Percentiles rank a stretch among this genome's conserved stretches.
These are phyloP conservation scores for Agrotis exclamationis DNA, from an alignment of 2,888 invertebrate genomes.

Conservation along the genomic window DNA sequence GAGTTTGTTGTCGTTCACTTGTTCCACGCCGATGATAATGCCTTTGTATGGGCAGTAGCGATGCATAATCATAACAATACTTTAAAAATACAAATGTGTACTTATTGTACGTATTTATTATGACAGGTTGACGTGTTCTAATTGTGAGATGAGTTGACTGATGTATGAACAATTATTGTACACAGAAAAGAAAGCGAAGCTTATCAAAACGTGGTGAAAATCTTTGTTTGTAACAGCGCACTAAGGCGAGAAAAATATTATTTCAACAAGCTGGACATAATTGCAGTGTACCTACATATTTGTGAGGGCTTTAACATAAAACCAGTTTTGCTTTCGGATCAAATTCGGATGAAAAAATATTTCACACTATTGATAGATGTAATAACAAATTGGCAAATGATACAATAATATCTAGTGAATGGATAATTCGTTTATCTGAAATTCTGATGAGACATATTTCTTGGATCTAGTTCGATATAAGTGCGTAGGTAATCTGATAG, in stretches of 20 bases:
- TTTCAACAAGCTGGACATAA: background rate
- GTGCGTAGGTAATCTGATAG: too few species aligned
- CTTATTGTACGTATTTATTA: background rate
- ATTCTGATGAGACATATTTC: constrained; percentile 14
- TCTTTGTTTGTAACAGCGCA: background rate
- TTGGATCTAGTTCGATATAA: background rate
- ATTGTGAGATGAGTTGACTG: constrained; percentile 5
- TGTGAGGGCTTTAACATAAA: background rate
- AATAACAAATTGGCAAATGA: background rate
- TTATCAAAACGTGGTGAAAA: background rate
- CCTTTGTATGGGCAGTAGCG: constrained; percentile 15
- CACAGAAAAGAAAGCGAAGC: background rate
- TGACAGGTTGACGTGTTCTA: background rate
- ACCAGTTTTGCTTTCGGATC: background rate
- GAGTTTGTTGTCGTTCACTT: constrained; percentile 28
- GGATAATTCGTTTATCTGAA: background rate
- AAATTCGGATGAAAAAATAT: background rate
- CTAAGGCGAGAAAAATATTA: background rate
- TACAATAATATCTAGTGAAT: background rate
- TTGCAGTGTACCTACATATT: background rate
- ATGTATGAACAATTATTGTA: constrained; percentile 12
- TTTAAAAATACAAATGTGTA: constrained; percentile 12
- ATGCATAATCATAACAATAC: constrained; percentile 26
- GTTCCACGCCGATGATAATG: constrained; percentile 33
- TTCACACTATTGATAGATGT: background rate